Evolutionary conservation across 2,888 invertebrate genomes (phyloP).

Genomic region (Nymphalis c-album): DNA sequence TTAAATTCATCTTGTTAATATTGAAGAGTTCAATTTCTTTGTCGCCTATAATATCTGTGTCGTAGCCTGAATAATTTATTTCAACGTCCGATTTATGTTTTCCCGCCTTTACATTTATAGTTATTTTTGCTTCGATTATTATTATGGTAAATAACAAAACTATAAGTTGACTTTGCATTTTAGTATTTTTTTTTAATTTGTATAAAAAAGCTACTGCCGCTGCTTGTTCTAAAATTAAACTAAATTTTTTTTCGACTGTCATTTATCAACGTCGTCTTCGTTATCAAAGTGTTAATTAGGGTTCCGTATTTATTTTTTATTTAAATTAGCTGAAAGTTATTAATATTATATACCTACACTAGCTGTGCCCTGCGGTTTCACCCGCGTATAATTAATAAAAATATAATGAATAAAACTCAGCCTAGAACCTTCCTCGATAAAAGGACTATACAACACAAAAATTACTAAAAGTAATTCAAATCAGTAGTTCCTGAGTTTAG

Average conservation of each 20-base stretch:
- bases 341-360: too few species aligned
- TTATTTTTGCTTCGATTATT: slow-evolving; percentile 50
- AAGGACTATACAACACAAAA: too few species aligned
- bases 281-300: slow-evolving; percentile 10
- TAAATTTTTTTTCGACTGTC: background rate
- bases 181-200: background rate
- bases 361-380: too few species aligned
- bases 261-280: background rate
- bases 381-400: too few species aligned
- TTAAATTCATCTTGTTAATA: slow-evolving; percentile 47
- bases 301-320: slow-evolving; percentile 1
- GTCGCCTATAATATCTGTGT: slow-evolving; percentile 49
- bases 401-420: too few species aligned
- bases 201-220: background rate
- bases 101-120: slow-evolving; percentile 48
- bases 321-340: background rate
- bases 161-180: slow-evolving; percentile 9
- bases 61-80: slow-evolving; percentile 51
- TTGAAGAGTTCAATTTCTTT: slow-evolving; percentile 56
- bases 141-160: slow-evolving; percentile 8
- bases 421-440: too few species aligned
- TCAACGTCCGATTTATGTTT: slow-evolving; percentile 42
- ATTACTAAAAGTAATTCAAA: too few species aligned
- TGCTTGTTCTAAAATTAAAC: background rate
- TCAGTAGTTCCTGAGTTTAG: too few species aligned